Evolutionary conservation across 2,113 vertebrate genomes (phyloP).

Genomic region (Hippocampus guttulatus): DNA sequence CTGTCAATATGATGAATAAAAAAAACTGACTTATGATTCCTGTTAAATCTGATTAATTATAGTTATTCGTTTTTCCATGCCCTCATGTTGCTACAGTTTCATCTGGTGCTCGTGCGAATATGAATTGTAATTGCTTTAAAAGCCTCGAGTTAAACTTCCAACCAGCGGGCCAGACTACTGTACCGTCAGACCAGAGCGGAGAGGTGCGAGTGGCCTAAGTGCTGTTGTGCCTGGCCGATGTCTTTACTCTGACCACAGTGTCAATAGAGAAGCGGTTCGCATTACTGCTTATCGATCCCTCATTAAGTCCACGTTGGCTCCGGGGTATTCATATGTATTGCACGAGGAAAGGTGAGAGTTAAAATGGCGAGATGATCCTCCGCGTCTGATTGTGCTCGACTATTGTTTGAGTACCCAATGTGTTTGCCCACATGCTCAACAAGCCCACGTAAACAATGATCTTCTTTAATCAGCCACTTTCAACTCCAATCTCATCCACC

Average conservation of each 20-base stretch:
- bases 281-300: constrained; percentile 67
- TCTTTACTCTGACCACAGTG: constrained; percentile 43
- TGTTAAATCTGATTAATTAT: not conserved
- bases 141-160: not conserved
- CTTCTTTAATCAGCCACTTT: constrained; percentile 10
- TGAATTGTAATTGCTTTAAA: not conserved
- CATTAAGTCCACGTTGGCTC: constrained; percentile 55
- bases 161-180: not conserved
- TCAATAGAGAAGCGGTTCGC: constrained; percentile 33
- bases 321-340: constrained; percentile 39
- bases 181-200: constrained; percentile 17
- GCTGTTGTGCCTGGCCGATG: constrained; percentile 37
- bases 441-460: not conserved
- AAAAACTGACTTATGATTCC: not conserved
- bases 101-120: not conserved
- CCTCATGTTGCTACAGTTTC: not conserved
- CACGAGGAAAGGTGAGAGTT: constrained; percentile 30
- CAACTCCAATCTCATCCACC: constrained; percentile 4
- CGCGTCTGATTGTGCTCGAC: not conserved
- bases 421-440: not conserved
- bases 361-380: constrained; percentile 47
- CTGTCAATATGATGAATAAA: not conserved
- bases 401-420: not conserved
- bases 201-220: constrained; percentile 45
- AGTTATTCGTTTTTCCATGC: not conserved